These are phyloP conservation scores for Arenicola marina DNA, from an alignment of 2,888 invertebrate genomes.

Conservation along the genomic window DNA sequence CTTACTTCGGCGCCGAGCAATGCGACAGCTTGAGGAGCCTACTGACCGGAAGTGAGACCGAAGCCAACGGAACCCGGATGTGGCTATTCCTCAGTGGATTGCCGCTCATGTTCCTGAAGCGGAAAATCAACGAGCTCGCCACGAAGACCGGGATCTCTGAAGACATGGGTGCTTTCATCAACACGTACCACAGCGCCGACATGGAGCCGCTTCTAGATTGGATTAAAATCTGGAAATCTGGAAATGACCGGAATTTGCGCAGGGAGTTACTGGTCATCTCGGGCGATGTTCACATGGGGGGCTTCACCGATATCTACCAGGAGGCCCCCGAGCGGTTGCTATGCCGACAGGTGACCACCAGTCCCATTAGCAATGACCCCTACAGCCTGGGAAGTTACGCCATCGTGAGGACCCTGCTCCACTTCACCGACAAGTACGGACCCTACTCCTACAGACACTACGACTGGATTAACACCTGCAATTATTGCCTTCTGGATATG, in stretches of 20 bases:
- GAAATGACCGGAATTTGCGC: too few relatives aligned
- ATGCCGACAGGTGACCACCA: not conserved
- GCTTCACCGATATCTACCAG: slow-evolving; percentile 13
- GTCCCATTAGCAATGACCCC: not conserved
- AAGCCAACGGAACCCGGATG: not conserved
- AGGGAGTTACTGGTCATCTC: slow-evolving; percentile 1
- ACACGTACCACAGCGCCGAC: slow-evolving; percentile 1
- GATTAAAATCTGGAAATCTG: not conserved
- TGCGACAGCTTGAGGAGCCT: not conserved
- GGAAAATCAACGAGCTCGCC: slow-evolving; percentile 7
- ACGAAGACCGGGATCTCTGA: not conserved
- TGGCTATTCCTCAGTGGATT: slow-evolving; percentile 3
- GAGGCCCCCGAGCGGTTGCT: too few relatives aligned
- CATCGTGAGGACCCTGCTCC: not conserved
- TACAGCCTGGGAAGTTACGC: not conserved
- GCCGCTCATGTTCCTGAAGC: slow-evolving; percentile 9
- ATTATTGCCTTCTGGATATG: not conserved
- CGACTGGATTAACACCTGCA: not conserved
- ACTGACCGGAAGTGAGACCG: too few relatives aligned
- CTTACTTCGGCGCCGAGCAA: slow-evolving; percentile 7
- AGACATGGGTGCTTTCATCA: slow-evolving; percentile 9
- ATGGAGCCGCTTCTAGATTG: not conserved
- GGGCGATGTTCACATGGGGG: slow-evolving; percentile 11
- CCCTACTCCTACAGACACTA: not conserved
- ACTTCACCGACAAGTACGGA: not conserved